Conservation (phyloP, 2,888 invertebrate species). For the Nymphalis polychloros region DNA sequence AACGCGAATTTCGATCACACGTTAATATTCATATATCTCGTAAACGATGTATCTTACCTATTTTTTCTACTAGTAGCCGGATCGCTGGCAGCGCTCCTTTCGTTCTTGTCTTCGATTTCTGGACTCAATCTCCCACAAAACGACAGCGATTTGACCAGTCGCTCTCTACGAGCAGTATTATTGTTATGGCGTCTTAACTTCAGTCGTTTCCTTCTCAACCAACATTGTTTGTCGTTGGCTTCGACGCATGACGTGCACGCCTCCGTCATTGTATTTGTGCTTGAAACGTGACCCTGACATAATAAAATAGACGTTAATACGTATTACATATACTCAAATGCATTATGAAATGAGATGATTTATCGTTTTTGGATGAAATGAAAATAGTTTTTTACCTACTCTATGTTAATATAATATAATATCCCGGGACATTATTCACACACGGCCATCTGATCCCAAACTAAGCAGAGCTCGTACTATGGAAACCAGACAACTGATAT, state of each 20-base stretch:
- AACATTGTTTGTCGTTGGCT: slow-evolving; percentile 69
- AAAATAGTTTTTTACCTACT: too few relatives aligned
- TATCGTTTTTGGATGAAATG: too few relatives aligned
- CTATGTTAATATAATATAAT: too few relatives aligned
- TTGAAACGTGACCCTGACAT: slow-evolving; percentile 74
- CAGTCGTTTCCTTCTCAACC: slow-evolving; percentile 69
- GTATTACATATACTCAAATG: background rate
- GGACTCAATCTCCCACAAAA: slow-evolving; percentile 85
- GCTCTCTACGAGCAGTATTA: slow-evolving; percentile 58
- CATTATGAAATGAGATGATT: too few relatives aligned
- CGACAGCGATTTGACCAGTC: slow-evolving; percentile 87
- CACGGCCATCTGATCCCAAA: too few relatives aligned
- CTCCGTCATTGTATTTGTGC: slow-evolving; percentile 79
- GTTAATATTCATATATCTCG: too few relatives aligned
- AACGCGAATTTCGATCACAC: background rate
- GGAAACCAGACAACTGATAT: too few relatives aligned
- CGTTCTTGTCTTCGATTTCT: slow-evolving; percentile 81
- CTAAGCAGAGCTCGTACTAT: too few relatives aligned
- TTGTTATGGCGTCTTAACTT: slow-evolving; percentile 65
- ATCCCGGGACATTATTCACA: too few relatives aligned
- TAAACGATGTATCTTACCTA: slow-evolving; percentile 52
- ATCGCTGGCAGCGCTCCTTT: slow-evolving; percentile 84
- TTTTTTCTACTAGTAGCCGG: slow-evolving; percentile 82
- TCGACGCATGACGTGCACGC: slow-evolving; percentile 79
- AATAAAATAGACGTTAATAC: background rate